These are phyloP conservation scores for Mechanitis messenoides DNA, from an alignment of 2,888 invertebrate genomes.

Conservation along the genomic window DNA sequence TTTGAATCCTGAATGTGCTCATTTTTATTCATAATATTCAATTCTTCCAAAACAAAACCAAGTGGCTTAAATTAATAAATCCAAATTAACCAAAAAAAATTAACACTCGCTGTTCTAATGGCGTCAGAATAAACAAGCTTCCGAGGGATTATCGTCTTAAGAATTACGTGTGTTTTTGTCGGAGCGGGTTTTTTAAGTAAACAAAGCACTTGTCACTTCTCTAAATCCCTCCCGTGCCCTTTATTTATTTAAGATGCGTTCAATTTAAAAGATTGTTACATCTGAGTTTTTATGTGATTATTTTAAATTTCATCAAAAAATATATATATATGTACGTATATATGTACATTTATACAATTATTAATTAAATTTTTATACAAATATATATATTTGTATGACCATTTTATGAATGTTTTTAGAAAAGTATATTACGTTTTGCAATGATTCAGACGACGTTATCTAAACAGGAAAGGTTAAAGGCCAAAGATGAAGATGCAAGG, in stretches of 20 bases:
- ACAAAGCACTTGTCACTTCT: slow-evolving; percentile 32
- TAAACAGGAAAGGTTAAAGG: no score
- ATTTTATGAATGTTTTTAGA: no score
- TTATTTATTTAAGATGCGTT: slow-evolving; percentile 17
- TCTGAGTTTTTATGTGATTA: neutral
- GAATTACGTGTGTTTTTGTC: slow-evolving; percentile 50
- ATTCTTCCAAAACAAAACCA: no score
- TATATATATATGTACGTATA: neutral
- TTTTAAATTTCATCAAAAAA: neutral
- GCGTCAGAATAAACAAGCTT: slow-evolving; percentile 63
- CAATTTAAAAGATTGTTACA: slow-evolving; percentile 3
- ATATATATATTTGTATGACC: no score
- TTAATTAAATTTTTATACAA: no score
- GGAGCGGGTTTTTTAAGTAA: slow-evolving; percentile 29
- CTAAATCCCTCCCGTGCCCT: slow-evolving; percentile 22
- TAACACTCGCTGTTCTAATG: slow-evolving; percentile 31
- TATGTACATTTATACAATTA: no score
- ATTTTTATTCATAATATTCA: no score
- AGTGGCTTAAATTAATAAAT: no score
- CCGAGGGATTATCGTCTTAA: slow-evolving; percentile 67
- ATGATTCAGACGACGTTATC: no score
- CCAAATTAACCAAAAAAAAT: slow-evolving; percentile 1
- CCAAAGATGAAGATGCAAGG: no score
- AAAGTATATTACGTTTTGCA: no score
- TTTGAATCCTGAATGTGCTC: no score